Conservation (phyloP, 2,888 invertebrate genomes). For the Myopa tessellatipennis region DNA sequence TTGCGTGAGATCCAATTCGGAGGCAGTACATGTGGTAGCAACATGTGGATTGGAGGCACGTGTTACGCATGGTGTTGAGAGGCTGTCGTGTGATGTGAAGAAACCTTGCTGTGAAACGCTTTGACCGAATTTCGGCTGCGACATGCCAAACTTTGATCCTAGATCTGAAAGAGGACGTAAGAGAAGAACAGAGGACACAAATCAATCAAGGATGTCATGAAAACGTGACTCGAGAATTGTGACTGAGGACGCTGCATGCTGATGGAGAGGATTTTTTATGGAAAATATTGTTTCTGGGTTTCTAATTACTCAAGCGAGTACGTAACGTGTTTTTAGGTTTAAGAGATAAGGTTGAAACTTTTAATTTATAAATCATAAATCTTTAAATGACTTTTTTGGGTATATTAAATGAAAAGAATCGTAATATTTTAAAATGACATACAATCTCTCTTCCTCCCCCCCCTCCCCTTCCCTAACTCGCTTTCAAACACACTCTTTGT, state of each 20-base stretch:
- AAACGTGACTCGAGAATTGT: neutral
- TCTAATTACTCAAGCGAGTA: too few species aligned
- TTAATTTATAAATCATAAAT: conserved; percentile 2
- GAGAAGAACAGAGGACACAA: conserved; percentile 31
- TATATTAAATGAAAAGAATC: too few species aligned
- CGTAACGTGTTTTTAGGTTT: too few species aligned
- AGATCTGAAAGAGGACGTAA: conserved; percentile 71
- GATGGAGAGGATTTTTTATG: too few species aligned
- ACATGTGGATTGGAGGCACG: conserved; percentile 71
- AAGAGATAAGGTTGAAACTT: too few species aligned
- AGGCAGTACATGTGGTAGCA: conserved; percentile 72
- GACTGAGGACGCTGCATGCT: too few species aligned
- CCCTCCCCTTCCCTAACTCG: neutral
- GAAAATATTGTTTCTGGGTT: too few species aligned
- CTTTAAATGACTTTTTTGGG: neutral
- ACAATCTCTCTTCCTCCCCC: neutral
- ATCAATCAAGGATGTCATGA: neutral
- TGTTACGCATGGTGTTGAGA: conserved; percentile 77
- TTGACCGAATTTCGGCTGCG: conserved; percentile 70
- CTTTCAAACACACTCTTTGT: neutral
- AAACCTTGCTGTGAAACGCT: conserved; percentile 73
- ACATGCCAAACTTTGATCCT: conserved; percentile 83
- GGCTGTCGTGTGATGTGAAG: conserved; percentile 80
- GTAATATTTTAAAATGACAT: too few species aligned
- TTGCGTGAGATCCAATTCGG: conserved; percentile 77